phyloP scores from a whole-genome alignment of 1,140 invertebrate species.

The Atta cephalotes region DNA sequence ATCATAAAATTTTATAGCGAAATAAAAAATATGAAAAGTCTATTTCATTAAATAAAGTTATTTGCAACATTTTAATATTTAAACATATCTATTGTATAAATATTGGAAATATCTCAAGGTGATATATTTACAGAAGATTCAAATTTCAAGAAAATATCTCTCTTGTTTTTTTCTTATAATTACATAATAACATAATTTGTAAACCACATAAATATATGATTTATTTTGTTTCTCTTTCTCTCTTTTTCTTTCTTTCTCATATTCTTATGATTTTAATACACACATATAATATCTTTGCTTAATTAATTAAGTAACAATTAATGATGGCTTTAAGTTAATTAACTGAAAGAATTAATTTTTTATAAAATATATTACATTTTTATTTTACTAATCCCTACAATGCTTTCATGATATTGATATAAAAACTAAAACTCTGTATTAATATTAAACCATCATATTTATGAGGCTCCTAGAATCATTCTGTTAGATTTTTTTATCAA shows the following conservation, averaged over 20 bases:
- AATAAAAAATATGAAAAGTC: neutral
- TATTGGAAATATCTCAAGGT: neutral
- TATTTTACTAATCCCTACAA: neutral
- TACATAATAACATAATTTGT: neutral
- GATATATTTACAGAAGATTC: neutral
- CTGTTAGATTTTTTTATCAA: neutral
- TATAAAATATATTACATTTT: constrained; percentile 12
- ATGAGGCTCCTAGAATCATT: neutral
- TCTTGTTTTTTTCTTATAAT: neutral
- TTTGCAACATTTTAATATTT: neutral
- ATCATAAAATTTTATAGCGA: neutral
- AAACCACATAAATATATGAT: neutral
- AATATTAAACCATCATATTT: neutral
- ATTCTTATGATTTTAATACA: too few species aligned
- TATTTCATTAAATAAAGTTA: neutral
- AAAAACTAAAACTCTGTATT: too few species aligned
- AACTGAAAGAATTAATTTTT: neutral
- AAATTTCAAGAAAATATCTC: neutral
- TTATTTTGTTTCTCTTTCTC: neutral
- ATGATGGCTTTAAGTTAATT: neutral
- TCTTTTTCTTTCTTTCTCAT: neutral
- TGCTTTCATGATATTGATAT: neutral
- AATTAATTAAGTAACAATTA: constrained; percentile 1
- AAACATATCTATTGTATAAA: neutral
- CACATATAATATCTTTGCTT: neutral